phyloP scores from a whole-genome alignment of 2,113 vertebrate genomes.

The Campylomormyrus tamandua region DNA sequence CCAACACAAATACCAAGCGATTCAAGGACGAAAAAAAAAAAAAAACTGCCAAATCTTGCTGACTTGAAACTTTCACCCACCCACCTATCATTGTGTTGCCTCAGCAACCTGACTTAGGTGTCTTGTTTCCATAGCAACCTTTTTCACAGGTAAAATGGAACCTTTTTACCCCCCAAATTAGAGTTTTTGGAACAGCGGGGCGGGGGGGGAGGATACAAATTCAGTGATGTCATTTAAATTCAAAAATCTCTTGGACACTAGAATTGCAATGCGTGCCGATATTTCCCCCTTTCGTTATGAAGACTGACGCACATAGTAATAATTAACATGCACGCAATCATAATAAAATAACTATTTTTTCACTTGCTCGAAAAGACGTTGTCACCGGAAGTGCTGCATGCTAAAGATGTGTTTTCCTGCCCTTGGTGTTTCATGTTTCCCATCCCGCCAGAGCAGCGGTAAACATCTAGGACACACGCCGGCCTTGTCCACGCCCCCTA shows the following conservation, averaged over 20 bases:
- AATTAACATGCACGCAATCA: neutral
- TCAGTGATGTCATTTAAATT: neutral
- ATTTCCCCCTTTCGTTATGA: neutral
- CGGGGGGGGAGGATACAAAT: neutral
- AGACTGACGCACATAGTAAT: neutral
- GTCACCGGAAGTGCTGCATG: neutral
- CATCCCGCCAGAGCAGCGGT: neutral
- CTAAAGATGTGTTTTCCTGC: neutral
- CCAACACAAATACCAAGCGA: neutral
- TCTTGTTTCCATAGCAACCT: slow-evolving; percentile 47
- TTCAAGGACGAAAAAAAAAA: slow-evolving; percentile 12
- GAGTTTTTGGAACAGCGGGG: slow-evolving; percentile 8
- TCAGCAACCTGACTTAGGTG: slow-evolving; percentile 42
- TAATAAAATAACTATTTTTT: neutral
- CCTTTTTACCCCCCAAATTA: slow-evolving; percentile 11
- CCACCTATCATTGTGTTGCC: slow-evolving; percentile 36
- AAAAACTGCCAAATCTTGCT: slow-evolving; percentile 22
- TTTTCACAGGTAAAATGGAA: slow-evolving; percentile 35
- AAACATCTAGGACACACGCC: neutral
- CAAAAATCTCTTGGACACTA: neutral
- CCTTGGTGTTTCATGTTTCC: neutral
- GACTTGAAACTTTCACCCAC: slow-evolving; percentile 33
- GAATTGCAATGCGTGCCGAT: neutral
- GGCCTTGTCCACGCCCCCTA: slow-evolving; percentile 59
- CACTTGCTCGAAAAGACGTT: neutral